Conservation (phyloP, 2,888 invertebrate species). For the Torymus aiolomorphi region DNA sequence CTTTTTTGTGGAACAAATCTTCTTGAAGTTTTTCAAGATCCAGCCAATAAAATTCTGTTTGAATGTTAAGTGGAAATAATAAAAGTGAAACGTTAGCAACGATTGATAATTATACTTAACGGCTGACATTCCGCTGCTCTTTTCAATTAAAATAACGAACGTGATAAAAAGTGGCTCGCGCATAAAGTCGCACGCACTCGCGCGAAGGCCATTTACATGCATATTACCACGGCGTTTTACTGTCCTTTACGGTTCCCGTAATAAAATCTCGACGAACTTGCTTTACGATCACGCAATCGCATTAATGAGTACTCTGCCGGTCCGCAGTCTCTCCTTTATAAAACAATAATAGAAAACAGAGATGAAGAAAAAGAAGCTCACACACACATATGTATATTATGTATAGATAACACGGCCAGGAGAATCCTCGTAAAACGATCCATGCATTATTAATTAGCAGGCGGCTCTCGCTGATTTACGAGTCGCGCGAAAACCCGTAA, state of each 20-base stretch:
- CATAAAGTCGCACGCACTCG: no score
- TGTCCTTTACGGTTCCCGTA: neutral
- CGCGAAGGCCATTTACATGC: neutral
- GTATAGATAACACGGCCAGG: neutral
- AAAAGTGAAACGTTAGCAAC: no score
- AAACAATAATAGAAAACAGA: slow-evolving; percentile 21
- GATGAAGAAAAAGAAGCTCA: neutral
- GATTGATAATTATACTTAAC: no score
- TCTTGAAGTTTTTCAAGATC: no score
- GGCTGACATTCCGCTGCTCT: no score
- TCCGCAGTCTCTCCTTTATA: neutral
- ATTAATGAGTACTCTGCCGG: slow-evolving; percentile 11
- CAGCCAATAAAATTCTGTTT: no score
- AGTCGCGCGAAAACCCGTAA: slow-evolving; percentile 12
- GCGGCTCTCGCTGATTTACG: slow-evolving; percentile 22
- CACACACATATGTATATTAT: no score
- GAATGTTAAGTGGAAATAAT: no score
- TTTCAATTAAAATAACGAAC: neutral
- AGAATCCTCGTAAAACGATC: slow-evolving; percentile 19
- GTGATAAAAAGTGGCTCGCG: neutral
- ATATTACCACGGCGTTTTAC: slow-evolving; percentile 2
- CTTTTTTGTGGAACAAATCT: neutral
- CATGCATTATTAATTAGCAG: slow-evolving; percentile 28
- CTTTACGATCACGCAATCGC: slow-evolving; percentile 32
- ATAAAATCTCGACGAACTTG: slow-evolving; percentile 34